Evolutionary conservation across 1,140 invertebrate species (phyloP).

Genomic region (Leptinotarsa lineolata): DNA sequence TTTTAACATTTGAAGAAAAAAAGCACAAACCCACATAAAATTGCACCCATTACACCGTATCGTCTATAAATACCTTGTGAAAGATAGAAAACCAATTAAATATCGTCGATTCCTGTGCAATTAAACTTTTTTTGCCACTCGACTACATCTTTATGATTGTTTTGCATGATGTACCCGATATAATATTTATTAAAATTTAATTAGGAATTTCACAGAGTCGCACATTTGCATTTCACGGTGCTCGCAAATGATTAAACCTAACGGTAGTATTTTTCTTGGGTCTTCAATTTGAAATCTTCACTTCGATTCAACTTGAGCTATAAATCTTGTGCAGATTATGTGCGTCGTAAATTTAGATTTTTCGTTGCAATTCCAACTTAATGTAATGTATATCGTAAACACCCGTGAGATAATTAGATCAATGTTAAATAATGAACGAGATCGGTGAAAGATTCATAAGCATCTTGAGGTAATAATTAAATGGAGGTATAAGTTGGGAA

Average conservation of each 20-base stretch:
- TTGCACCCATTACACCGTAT: background rate
- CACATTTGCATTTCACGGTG: conserved; percentile 13
- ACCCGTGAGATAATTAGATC: background rate
- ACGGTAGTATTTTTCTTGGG: background rate
- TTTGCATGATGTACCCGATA: conserved; percentile 10
- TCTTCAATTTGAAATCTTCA: background rate
- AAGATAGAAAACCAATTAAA: conserved; percentile 5
- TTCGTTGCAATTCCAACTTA: background rate
- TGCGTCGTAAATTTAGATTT: background rate
- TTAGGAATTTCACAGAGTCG: conserved; percentile 8
- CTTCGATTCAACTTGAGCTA: background rate
- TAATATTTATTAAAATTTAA: conserved; percentile 15
- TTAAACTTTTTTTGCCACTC: conserved; percentile 7
- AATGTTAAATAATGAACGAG: background rate
- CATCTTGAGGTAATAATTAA: background rate
- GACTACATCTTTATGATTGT: conserved; percentile 23
- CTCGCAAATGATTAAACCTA: conserved; percentile 1
- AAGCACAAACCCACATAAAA: background rate
- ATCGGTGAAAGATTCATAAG: background rate
- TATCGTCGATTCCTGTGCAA: background rate
- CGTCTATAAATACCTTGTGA: background rate
- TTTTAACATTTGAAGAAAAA: background rate
- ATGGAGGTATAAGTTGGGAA: too few species aligned
- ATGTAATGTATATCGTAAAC: background rate
- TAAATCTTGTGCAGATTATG: conserved; percentile 1